Base-by-base conservation (phyloP, 64 coral and sea anemone genomes). In the Pocillopora damicornis region DNA sequence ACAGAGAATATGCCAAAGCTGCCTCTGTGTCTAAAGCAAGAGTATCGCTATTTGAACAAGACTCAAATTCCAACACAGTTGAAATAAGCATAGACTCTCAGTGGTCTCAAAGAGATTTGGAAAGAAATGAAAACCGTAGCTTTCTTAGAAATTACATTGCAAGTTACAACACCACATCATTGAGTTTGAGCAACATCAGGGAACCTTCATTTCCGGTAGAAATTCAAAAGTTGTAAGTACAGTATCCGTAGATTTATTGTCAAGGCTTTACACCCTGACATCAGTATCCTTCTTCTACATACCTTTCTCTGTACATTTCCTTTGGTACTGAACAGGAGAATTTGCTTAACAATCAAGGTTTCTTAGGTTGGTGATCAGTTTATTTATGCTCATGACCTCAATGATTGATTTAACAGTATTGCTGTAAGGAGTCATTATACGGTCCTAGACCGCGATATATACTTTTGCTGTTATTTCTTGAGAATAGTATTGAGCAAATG, bases 91-190 rank as follows among this genome's bases (percentile, higher is more conserved):
- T 97, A 2, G 58, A n/a, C 60, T 97, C 94, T 68, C 58, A 75
- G 9, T 97, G 94, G 94, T 89, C 87, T 61, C 94, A 97, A 75
- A 76, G 88, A 20, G 94, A 97, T 83, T 59, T 97, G 35, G 91
- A 83, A 4, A 93, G 91, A 88, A 90, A 79, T 57, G 94, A 93
- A 90, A 93, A 77, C 35, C 89, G 83, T 35, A 79, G 18, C 75
- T 97, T 93, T 83, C 77, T 83, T 45, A 97, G 91, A 90, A 83
- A 56, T 30, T 91, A 97, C 7, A 15, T 69, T 30, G 59, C 73
- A 37, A 88, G 5, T 15, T 87, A 72, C 75, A 63, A 77, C 67
- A 75, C 23, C 37, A 75, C 57, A 3, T 35, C 71, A 62, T 59
- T 37, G 60, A 75, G 42, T 60, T 90, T 97, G 2, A 11, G 20